Percentiles rank a stretch among this genome's conserved stretches.
phyloP scores from a whole-genome alignment of 2,888 invertebrate genomes.

The Scaeva pyrastri region DNA sequence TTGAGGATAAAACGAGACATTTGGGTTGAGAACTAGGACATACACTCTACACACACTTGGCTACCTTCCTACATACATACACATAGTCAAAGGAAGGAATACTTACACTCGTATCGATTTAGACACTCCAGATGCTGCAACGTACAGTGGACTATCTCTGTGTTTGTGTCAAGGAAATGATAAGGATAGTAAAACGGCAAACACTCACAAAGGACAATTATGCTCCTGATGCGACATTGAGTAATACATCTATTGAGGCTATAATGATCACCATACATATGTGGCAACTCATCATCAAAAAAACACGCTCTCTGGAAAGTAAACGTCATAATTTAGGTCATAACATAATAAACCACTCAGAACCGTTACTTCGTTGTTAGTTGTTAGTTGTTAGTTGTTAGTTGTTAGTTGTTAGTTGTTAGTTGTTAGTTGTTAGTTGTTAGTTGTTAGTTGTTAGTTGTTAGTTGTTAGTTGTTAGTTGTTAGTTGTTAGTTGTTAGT shows the following conservation, averaged over 20 bases:
- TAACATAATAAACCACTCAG: too few species aligned
- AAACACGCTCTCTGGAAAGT: slow-evolving; percentile 85
- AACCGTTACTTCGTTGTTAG: too few species aligned
- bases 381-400: too few species aligned
- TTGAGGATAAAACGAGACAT: slow-evolving; percentile 10
- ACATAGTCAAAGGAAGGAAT: too few species aligned
- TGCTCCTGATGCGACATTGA: slow-evolving; percentile 85
- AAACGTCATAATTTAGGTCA: too few species aligned
- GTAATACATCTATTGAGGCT: slow-evolving; percentile 87
- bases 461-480: too few species aligned
- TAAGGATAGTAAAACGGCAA: slow-evolving; percentile 84
- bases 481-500: too few species aligned
- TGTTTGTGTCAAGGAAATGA: slow-evolving; percentile 65
- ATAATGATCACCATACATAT: slow-evolving; percentile 83
- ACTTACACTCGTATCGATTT: slow-evolving; percentile 85
- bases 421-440: not conserved
- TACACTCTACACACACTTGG: too few species aligned
- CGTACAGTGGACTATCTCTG: slow-evolving; percentile 79
- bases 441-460: not conserved
- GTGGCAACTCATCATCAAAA: slow-evolving; percentile 84
- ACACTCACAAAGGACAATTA: slow-evolving; percentile 86
- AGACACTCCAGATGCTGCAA: slow-evolving; percentile 83
- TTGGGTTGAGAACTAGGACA: slow-evolving; percentile 38
- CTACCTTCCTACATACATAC: not conserved
- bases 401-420: too few species aligned